A percentile compares a stretch with the other conserved stretches of the same genome.
These are phyloP conservation scores for Brachionus angularis DNA, from an alignment of 1,140 invertebrate species.

Conservation along the genomic window DNA sequence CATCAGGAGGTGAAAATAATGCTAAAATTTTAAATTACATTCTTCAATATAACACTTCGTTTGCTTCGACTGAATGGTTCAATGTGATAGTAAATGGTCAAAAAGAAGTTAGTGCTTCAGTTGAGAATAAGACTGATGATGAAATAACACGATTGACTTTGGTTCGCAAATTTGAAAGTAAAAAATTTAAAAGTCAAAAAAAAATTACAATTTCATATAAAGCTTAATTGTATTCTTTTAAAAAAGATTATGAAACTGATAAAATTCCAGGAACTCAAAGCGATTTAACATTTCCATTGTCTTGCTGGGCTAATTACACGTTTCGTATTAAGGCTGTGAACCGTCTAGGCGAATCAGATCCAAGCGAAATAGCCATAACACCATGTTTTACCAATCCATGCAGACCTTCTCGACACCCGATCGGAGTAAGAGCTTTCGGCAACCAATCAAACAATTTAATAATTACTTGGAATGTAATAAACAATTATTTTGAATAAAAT, in stretches of 20 bases:
- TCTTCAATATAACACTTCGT: slow-evolving; percentile 43
- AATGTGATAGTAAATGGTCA: slow-evolving; percentile 17
- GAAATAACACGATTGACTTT: slow-evolving; percentile 38
- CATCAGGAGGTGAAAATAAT: slow-evolving; percentile 44
- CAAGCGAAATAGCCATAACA: slow-evolving; percentile 12
- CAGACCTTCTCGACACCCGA: slow-evolving; percentile 15
- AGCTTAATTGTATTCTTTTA: background rate
- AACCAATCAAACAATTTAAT: slow-evolving; percentile 27
- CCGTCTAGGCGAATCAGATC: slow-evolving; percentile 24
- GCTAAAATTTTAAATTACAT: slow-evolving; percentile 35
- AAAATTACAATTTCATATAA: background rate
- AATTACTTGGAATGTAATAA: slow-evolving; percentile 43
- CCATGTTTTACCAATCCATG: slow-evolving; percentile 38
- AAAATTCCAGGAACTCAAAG: slow-evolving; percentile 34
- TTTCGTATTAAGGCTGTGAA: slow-evolving; percentile 43
- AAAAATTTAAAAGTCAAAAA: background rate
- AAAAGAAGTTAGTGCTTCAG: slow-evolving; percentile 30
- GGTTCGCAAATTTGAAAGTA: slow-evolving; percentile 40
- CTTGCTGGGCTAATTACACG: slow-evolving; percentile 44
- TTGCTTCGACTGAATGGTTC: slow-evolving; percentile 36
- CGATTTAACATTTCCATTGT: slow-evolving; percentile 21
- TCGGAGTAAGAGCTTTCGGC: slow-evolving; percentile 13
- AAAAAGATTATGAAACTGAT: slow-evolving; percentile 24
- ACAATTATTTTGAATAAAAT: background rate
- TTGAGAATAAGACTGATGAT: slow-evolving; percentile 20